Evolutionary conservation across 1,140 invertebrate genomes (phyloP).

Genomic region (Ephestia elutella): DNA sequence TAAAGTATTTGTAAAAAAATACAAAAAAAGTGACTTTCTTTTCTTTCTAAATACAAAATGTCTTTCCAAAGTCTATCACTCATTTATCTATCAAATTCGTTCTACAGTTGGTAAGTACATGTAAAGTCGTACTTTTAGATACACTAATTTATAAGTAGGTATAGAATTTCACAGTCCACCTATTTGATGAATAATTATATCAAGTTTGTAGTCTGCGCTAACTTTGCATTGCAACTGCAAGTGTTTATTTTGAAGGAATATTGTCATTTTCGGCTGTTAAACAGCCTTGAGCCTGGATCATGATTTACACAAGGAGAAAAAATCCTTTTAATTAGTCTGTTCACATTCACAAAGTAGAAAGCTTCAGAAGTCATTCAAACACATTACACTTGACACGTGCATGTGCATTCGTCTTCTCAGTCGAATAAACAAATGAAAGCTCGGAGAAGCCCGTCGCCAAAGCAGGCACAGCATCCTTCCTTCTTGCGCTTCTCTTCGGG

Average conservation of each 20-base stretch:
- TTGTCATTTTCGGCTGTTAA: background rate
- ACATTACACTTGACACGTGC: background rate
- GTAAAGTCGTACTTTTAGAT: no score
- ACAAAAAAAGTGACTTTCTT: background rate
- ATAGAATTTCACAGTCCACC: no score
- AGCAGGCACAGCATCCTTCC: conserved; percentile 61
- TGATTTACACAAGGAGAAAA: background rate
- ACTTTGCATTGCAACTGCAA: background rate
- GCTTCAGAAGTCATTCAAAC: background rate
- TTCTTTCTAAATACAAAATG: conserved; percentile 2
- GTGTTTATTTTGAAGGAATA: background rate
- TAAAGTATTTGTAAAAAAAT: conserved; percentile 3
- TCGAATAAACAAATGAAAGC: conserved; percentile 70
- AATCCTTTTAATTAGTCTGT: background rate
- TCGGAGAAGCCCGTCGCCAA: conserved; percentile 60
- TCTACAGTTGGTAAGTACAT: background rate
- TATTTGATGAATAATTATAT: no score
- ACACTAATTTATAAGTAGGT: no score
- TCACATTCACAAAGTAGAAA: background rate
- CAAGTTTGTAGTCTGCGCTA: background rate
- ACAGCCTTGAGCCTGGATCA: background rate
- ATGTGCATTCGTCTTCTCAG: conserved; percentile 28
- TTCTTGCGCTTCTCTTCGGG: conserved; percentile 50
- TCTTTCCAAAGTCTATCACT: background rate
- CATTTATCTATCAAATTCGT: conserved; percentile 1